Evolutionary conservation across 2,797 vertebrate genomes (phyloP).

Genomic region (Anolis apletophallus): DNA sequence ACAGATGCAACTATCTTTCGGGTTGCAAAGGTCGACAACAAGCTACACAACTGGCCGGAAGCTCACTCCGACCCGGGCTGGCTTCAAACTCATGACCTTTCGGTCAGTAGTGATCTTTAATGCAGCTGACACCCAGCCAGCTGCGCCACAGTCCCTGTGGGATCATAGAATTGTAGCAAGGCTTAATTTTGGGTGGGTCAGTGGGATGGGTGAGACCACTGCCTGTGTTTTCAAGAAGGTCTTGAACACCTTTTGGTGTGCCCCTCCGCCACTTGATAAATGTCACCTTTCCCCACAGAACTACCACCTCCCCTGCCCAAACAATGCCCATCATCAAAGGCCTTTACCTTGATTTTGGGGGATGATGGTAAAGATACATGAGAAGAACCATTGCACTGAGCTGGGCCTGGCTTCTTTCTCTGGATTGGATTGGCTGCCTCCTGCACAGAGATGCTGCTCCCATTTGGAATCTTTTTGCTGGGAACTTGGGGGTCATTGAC

Average conservation of each 20-base stretch:
- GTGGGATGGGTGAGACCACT: not conserved
- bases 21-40: too few relatives aligned
- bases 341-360: constrained; percentile 72
- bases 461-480: constrained; percentile 63
- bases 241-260: not conserved
- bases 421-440: constrained; percentile 49
- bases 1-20: too few relatives aligned
- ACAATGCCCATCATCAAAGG: not conserved
- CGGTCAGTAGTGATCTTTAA: too few relatives aligned
- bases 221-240: not conserved
- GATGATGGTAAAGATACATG: constrained; percentile 26
- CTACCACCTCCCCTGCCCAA: not conserved
- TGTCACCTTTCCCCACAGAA: not conserved
- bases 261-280: rapidly evolving
- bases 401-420: constrained; percentile 38
- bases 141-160: too few relatives aligned
- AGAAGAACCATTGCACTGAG: constrained; percentile 70
- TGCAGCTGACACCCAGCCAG: too few relatives aligned
- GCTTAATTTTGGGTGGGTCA: not conserved
- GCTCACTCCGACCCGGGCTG: too few relatives aligned
- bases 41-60: too few relatives aligned
- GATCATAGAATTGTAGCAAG: not conserved
- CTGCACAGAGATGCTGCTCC: constrained; percentile 30
- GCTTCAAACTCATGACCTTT: too few relatives aligned
- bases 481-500: constrained; percentile 56